Evolutionary conservation across 2,888 invertebrate species (phyloP).

Genomic region (Podotricha telesiphe): DNA sequence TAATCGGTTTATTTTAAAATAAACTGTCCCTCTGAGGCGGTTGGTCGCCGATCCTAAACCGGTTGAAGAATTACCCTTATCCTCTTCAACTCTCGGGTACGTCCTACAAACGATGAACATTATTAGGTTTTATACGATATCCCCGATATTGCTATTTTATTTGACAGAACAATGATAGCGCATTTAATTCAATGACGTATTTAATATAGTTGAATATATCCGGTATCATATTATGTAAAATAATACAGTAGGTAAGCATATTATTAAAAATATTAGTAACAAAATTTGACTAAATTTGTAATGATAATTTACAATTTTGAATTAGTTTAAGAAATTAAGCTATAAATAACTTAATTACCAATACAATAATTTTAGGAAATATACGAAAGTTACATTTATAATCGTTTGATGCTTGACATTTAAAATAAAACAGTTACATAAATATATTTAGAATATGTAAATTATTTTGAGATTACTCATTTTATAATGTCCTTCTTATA

Average conservation of each 20-base stretch:
- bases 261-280: neutral
- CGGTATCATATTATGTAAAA: neutral
- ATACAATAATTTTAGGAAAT: too few relatives aligned
- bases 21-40: constrained; percentile 58
- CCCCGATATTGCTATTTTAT: constrained; percentile 36
- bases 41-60: constrained; percentile 52
- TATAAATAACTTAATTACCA: too few relatives aligned
- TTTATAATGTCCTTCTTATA: neutral
- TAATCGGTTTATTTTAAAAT: constrained; percentile 69
- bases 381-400: too few relatives aligned
- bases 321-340: too few relatives aligned
- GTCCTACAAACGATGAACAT: constrained; percentile 38
- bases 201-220: constrained; percentile 8
- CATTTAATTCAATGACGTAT: constrained; percentile 28
- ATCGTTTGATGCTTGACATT: too few relatives aligned
- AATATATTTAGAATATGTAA: neutral
- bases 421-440: neutral
- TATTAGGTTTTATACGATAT: constrained; percentile 37
- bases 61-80: constrained; percentile 57
- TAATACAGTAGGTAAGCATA: neutral
- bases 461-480: neutral
- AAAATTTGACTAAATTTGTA: too few relatives aligned
- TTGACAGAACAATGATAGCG: constrained; percentile 40
- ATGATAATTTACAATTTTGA: too few relatives aligned
- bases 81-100: constrained; percentile 34